phyloP scores from a whole-genome alignment of 2,888 invertebrate species.

The Augiades crinisus region DNA sequence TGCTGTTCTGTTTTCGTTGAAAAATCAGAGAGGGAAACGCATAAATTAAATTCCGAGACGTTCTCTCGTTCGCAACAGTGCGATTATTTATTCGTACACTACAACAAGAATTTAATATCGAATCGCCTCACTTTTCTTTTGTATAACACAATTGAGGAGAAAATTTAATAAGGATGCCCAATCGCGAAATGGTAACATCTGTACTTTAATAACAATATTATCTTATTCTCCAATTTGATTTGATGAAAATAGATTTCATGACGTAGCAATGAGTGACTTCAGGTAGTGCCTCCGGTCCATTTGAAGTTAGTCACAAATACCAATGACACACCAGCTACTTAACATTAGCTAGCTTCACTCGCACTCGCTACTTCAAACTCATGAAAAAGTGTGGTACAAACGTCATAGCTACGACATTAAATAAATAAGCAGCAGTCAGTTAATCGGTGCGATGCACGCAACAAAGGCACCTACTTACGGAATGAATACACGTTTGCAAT shows the following conservation, averaged over 20 bases:
- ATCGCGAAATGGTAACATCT: constrained; percentile 26
- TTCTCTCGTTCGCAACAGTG: constrained; percentile 37
- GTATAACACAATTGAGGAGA: constrained; percentile 16
- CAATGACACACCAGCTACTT: too few species aligned
- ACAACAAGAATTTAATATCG: constrained; percentile 34
- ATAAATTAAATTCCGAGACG: constrained; percentile 64
- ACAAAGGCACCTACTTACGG: constrained; percentile 12
- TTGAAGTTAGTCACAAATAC: too few species aligned
- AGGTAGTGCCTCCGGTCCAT: too few species aligned
- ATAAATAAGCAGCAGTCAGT: neutral
- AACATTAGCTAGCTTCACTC: too few species aligned
- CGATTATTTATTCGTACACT: constrained; percentile 38
- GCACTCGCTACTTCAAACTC: too few species aligned
- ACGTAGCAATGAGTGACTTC: too few species aligned
- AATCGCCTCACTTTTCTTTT: constrained; percentile 31
- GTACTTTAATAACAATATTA: constrained; percentile 8
- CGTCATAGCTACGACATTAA: too few species aligned
- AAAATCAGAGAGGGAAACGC: constrained; percentile 38
- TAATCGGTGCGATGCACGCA: neutral
- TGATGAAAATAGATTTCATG: too few species aligned
- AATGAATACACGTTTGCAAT: constrained; percentile 12
- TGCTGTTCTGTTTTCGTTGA: constrained; percentile 29
- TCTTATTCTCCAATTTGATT: constrained; percentile 10
- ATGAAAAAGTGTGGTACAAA: too few species aligned
- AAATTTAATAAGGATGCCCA: constrained; percentile 35